Evolutionary conservation across 2,113 vertebrate genomes (phyloP), one percentile per base, ranked within the genome.

Genomic region (Paralichthys olivaceus): DNA sequence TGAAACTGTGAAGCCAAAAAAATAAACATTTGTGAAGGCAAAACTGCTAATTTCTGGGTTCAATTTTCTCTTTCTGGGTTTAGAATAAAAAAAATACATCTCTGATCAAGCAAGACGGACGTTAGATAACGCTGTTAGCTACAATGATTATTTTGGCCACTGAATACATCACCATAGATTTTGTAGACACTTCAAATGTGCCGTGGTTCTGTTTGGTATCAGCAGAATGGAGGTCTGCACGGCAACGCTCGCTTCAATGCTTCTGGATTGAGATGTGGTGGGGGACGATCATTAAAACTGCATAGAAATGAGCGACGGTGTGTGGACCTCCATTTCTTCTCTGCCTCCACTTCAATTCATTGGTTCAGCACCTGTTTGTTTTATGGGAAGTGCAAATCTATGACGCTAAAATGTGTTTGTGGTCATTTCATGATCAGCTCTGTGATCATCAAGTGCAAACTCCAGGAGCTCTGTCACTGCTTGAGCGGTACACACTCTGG

Each of bases 371-470:
- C n/a, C 51, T 22, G 51, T 23, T 54, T 22, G 51, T 54, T 54
- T 14, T 15, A 57, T 7, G 3, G 57, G 7, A 20, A 34, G 17
- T n/a, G 57, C 17, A 20, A 19, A 32, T 32, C 28, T 5, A 17
- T 15, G 1, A 59, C 26, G 19, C 4, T 54, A 28, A 60, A 77
- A 75, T 11, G 15, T 26, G 9, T 55, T 13, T 49, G 22, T 59
- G 56, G 17, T 76, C 29, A 25, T 70, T 66, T 58, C n/a, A 17
- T 47, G 37, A 37, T 65, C n/a, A 72, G 71, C 60, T 47, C 69
- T 59, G 78, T 53, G 64, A 75, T 72, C 47, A 56, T 63, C 15
- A 73, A 76, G 70, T 58, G 55, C 68, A 81, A 82, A 80, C 71
- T 77, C 60, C 65, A 53, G 60, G 40, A 85, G 34, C 45, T 77